phyloP scores from a whole-genome alignment of 2,113 vertebrate species.

The Typhlomys cinereus region DNA sequence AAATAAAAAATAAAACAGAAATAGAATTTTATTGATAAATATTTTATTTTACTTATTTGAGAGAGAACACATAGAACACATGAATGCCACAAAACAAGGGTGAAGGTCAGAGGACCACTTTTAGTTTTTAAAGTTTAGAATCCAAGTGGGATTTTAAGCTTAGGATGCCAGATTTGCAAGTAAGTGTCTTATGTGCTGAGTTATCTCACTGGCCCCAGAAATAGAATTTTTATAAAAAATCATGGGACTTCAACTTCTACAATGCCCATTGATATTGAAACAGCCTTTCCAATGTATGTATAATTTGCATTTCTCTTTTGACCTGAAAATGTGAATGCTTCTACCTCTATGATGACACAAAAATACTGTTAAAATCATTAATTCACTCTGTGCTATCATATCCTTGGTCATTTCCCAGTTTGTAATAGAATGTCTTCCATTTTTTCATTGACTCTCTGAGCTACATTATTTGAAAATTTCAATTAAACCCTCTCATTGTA shows the following conservation, averaged over 20 bases:
- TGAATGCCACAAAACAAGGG: no score
- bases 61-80: no score
- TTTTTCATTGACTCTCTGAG: background rate
- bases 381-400: background rate
- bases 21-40: no score
- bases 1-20: conserved; percentile 25
- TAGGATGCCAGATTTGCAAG: no score
- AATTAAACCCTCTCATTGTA: background rate
- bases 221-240: background rate
- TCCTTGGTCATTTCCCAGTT: background rate
- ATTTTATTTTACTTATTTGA: no score
- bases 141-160: no score
- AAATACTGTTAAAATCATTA: background rate
- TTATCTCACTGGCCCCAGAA: no score
- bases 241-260: background rate
- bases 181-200: no score
- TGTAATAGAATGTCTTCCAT: background rate
- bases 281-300: background rate
- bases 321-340: background rate
- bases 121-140: no score
- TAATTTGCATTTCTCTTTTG: background rate
- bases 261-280: background rate
- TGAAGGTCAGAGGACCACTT: no score
- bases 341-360: no score
- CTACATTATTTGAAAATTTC: background rate